Evolutionary conservation across 53 echinoderm and acorn worm species (phyloP).

Genomic region (Luidia sarsii): DNA sequence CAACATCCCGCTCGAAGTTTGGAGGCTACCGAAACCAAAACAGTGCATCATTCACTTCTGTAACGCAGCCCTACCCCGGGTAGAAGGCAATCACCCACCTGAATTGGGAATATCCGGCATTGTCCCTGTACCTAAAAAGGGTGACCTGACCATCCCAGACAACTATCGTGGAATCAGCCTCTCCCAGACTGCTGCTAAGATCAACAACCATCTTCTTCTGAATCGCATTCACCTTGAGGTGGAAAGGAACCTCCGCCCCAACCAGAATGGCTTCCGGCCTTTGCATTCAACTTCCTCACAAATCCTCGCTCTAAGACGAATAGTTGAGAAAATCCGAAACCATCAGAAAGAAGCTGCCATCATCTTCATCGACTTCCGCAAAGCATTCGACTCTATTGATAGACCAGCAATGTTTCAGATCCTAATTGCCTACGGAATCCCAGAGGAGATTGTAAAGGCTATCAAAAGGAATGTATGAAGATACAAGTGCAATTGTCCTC

Average conservation of each 20-base stretch:
- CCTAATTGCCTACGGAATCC: constrained; percentile 20
- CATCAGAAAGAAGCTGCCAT: constrained; percentile 4
- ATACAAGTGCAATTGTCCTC: not conserved
- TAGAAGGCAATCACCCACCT: too few species aligned
- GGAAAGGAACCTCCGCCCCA: not conserved
- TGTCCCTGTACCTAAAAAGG: constrained; percentile 37
- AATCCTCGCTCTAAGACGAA: constrained; percentile 32
- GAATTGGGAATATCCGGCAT: constrained; percentile 45
- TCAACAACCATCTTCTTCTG: constrained; percentile 38
- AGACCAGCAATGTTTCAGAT: constrained; percentile 27
- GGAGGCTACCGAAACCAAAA: too few species aligned
- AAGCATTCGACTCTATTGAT: constrained; percentile 44
- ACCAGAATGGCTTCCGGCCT: constrained; percentile 37
- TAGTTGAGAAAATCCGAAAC: constrained; percentile 19
- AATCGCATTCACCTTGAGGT: not conserved
- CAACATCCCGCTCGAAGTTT: too few species aligned
- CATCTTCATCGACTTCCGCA: constrained; percentile 39
- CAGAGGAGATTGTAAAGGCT: too few species aligned
- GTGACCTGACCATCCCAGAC: constrained; percentile 29
- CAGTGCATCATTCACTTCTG: too few species aligned
- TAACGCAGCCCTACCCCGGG: too few species aligned
- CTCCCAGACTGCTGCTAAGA: constrained; percentile 15
- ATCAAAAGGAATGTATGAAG: constrained; percentile 3
- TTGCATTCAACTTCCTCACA: constrained; percentile 25
- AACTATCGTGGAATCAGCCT: constrained; percentile 60